Evolutionary conservation across 2,113 vertebrate genomes (phyloP).

Genomic region (Pelecanus crispus): DNA sequence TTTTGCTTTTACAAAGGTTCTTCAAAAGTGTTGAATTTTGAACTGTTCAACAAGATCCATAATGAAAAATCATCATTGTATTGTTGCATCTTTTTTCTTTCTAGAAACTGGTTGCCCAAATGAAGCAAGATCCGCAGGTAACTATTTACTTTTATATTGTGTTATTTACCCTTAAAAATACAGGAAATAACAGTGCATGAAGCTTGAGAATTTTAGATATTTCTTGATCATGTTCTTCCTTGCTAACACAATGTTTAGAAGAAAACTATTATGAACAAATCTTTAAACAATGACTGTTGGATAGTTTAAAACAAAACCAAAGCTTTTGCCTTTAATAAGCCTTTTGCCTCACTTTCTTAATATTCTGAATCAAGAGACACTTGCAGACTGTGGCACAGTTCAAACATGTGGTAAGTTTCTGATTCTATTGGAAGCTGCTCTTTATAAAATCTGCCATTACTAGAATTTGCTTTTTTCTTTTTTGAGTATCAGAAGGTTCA

Average conservation of each 20-base stretch:
- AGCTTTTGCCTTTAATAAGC: not conserved
- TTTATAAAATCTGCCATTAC: not conserved
- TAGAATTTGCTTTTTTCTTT: not conserved
- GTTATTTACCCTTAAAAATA: slow-evolving; percentile 2
- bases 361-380: not conserved
- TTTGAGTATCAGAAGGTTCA: not conserved
- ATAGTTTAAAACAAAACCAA: not conserved
- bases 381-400: not conserved
- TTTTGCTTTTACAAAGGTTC: not conserved
- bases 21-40: not conserved
- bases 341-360: not conserved
- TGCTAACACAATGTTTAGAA: not conserved
- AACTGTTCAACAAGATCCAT: not conserved
- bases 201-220: not conserved
- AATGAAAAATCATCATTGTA: not conserved
- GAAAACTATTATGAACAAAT: not conserved
- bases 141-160: slow-evolving; percentile 26
- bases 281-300: not conserved
- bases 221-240: not conserved
- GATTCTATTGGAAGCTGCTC: not conserved
- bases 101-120: slow-evolving; percentile 98
- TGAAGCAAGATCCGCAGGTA: slow-evolving; percentile 99
- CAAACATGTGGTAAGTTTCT: not conserved
- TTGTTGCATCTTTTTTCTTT: slow-evolving; percentile 53
- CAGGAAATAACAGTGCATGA: not conserved